A percentile compares a stretch with the other conserved stretches of the same genome.
These are phyloP conservation scores for Nemotelus pantherinus DNA, from an alignment of 2,888 invertebrate species.

Conservation along the genomic window DNA sequence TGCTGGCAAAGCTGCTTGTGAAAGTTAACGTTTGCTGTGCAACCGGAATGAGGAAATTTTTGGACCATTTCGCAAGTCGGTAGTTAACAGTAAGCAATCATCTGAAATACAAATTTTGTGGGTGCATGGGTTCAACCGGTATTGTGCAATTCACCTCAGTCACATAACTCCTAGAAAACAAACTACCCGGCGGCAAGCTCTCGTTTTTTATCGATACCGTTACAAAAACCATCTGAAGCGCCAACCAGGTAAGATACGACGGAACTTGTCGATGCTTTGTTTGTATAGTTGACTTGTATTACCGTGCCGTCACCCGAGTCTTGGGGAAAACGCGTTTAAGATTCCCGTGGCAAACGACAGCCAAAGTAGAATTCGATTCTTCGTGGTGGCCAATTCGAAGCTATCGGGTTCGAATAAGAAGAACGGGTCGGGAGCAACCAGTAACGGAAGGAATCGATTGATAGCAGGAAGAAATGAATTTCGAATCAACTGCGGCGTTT, in stretches of 20 bases:
- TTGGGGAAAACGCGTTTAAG: slow-evolving; percentile 17
- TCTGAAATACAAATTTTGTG: too few species aligned
- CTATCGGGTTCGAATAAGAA: not conserved
- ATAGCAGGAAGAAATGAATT: slow-evolving; percentile 44
- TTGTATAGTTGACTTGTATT: slow-evolving; percentile 33
- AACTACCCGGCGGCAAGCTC: slow-evolving; percentile 17
- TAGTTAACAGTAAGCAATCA: too few species aligned
- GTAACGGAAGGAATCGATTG: slow-evolving; percentile 43
- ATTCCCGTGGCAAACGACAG: slow-evolving; percentile 15
- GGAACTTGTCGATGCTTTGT: slow-evolving; percentile 17
- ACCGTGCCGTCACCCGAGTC: not conserved
- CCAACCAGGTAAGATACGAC: not conserved
- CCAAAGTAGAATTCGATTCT: not conserved
- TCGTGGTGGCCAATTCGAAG: not conserved
- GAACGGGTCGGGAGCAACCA: not conserved
- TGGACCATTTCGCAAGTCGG: too few species aligned
- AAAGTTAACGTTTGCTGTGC: too few species aligned
- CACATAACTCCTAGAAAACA: not conserved
- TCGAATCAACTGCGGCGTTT: slow-evolving; percentile 36
- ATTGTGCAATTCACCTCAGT: too few species aligned
- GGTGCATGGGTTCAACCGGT: too few species aligned
- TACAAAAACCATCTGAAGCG: not conserved
- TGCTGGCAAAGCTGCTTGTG: too few species aligned
- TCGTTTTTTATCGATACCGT: slow-evolving; percentile 7
- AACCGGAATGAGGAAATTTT: too few species aligned